Base-by-base conservation (phyloP, 37 sponge, comb jelly and placozoan species). In the Tethya wilhelma region DNA sequence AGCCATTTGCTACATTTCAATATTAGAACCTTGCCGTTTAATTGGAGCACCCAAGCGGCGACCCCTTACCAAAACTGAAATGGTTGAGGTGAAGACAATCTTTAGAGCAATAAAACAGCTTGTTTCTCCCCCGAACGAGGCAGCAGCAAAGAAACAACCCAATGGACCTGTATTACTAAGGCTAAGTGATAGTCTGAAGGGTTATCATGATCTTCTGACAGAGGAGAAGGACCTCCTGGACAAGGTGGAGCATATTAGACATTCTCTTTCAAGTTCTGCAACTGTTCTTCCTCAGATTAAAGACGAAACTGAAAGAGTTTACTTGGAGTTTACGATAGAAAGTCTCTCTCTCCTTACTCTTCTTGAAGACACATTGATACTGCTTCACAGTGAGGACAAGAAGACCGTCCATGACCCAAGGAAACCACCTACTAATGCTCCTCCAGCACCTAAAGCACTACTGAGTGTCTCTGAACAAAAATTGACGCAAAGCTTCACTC, bases 401-500 rank as follows among this genome's bases (percentile, higher is more conserved):
- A n/a, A n/a, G n/a, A n/a, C n/a, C n/a, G n/a, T n/a, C n/a, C n/a
- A n/a, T n/a, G n/a, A n/a, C 2, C 9, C 4, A 11, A 22, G 32
- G 23, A 0, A 9, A 0, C 37, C 44, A 1, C 5, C 64, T 0
- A 2, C 14, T 32, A 2, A 20, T 23, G 19, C 81, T 14, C 83
- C 77, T 20, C 23, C 62, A 17, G 49, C 87, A 34, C 88, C 88
- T 12, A 75, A 53, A 25, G 64, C 63, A 9, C 17, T 93, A 44
- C 75, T 94, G 42, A 79, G 95, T 32, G 55, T 75, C 0, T 2
- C 62, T 20, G 84, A 94, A 23, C 77, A 80, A 23, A 87, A 87
- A 28, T 31, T 39, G 20, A 38, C 88, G 9, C 20, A 43, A 9
- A 40, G 57, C 39, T 38, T 90, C 20, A 28, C 82, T 14, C 93